phyloP scores from a whole-genome alignment of 2,113 vertebrate genomes.

The Carassius carassius region DNA sequence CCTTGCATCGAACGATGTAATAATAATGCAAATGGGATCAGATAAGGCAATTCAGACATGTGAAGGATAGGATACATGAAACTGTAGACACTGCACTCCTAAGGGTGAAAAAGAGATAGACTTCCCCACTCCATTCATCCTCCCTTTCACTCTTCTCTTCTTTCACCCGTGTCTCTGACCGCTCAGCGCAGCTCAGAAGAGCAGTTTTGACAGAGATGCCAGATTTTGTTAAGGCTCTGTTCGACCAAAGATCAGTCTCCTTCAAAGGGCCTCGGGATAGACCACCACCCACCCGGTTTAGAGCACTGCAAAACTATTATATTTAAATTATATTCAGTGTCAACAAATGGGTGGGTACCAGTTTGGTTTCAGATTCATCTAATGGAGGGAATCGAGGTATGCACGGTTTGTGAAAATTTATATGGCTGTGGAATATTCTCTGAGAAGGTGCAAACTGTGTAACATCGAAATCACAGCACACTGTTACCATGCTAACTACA shows the following conservation, averaged over 20 bases:
- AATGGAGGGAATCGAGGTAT: background rate
- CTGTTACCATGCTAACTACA: background rate
- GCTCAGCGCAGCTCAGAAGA: background rate
- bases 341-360: background rate
- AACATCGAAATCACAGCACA: background rate
- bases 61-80: slow-evolving; percentile 7
- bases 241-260: background rate
- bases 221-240: slow-evolving; percentile 2
- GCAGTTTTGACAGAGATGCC: slow-evolving; percentile 42
- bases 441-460: background rate
- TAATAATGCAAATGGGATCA: background rate
- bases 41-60: background rate
- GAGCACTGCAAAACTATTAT: background rate
- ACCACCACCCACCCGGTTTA: background rate
- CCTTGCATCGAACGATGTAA: background rate
- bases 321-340: background rate
- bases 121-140: background rate
- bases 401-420: background rate
- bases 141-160: slow-evolving; percentile 12
- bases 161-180: slow-evolving; percentile 14
- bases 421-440: background rate
- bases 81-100: slow-evolving; percentile 25
- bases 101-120: background rate
- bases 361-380: background rate
- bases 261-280: background rate